Base-by-base conservation (phyloP, 1,140 invertebrate species). In the Sycophaga agraensis region DNA sequence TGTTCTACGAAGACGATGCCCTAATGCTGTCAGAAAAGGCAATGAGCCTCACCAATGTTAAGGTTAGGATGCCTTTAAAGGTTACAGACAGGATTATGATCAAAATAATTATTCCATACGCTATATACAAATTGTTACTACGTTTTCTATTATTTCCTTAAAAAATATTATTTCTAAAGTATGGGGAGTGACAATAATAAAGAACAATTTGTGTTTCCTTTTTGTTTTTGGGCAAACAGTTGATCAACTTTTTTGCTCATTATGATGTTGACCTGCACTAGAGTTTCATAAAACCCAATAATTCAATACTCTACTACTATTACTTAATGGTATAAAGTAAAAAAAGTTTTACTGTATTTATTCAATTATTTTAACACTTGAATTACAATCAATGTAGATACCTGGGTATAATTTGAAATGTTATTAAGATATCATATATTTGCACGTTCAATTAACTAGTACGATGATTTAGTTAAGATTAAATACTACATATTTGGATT, bases 31-130 rank as follows among this genome's bases (percentile, higher is more conserved):
- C 78, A 0, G 49, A 70, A 0, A 81, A 80, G 56, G 75, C 72
- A 7, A 81, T 81, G 79, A 76, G 70, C 45, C 74, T 80, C 21
- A 68, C 76, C n/a, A 78, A 71, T 35, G 75, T 80, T 70, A 81
- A 81, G 78, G 78, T 81, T 79, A 80, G 77, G 22, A 48, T 55
- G 3, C 4, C 2, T 54, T 40, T 22, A 26, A 8, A 2, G 39
- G 42, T 55, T 16, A 8, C 4, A 22, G n/a, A 21, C 16, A 26
- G 26, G 9, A 19, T 42, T 55, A 19, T 19, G n/a, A 19, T 12
- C n/a, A 9, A 4, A 28, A n/a, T 24, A 2, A 1, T 46, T 24
- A 26, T 22, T 46, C n/a, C 8, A 46, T 46, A 2, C 26, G 9
- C 26, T 46, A 24, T 22, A 42, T 19, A 19, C 11, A 16, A 26